Evolutionary conservation across 2,113 vertebrate species (phyloP).

Genomic region (Leiothrix lutea): DNA sequence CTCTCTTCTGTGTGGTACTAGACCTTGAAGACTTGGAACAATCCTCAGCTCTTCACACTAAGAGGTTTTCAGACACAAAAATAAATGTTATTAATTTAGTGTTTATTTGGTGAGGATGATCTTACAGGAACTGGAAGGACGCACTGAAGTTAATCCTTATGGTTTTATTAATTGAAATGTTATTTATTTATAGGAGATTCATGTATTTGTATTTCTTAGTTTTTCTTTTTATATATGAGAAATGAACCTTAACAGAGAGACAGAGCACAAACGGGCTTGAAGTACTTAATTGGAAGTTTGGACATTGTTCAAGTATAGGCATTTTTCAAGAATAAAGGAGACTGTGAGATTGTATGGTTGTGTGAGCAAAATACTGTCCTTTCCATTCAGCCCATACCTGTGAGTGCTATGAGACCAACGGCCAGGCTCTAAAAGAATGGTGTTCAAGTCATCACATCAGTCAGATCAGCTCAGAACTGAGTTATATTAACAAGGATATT

Average conservation of each 20-base stretch:
- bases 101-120: background rate
- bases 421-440: background rate
- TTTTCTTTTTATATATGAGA: background rate
- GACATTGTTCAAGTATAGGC: background rate
- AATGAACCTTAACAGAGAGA: background rate
- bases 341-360: background rate
- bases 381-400: background rate
- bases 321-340: background rate
- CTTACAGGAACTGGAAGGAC: background rate
- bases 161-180: conserved; percentile 3
- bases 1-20: background rate
- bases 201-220: background rate
- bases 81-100: background rate
- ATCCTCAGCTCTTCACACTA: background rate
- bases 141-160: background rate
- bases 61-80: background rate
- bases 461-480: background rate
- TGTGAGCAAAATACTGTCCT: background rate
- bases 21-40: background rate
- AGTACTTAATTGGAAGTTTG: background rate
- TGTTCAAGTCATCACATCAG: background rate
- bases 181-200: background rate
- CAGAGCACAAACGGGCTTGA: background rate
- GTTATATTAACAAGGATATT: background rate
- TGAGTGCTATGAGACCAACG: background rate